These are phyloP conservation scores for Calephelis perditalis DNA, from an alignment of 2,888 invertebrate species.

Conservation along the genomic window DNA sequence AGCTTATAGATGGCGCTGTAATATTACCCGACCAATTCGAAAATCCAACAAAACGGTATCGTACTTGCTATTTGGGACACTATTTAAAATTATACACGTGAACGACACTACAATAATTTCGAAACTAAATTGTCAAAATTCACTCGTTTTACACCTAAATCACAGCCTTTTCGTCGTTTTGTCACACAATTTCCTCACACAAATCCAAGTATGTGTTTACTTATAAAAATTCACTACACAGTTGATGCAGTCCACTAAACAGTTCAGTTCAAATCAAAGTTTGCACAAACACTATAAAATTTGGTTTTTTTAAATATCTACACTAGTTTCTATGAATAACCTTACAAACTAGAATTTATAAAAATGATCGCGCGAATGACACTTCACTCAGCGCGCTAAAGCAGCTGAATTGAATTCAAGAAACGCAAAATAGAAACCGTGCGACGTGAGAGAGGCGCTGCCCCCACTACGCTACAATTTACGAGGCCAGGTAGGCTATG, in stretches of 20 bases:
- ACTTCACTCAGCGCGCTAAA: conserved; percentile 60
- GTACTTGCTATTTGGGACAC: conserved; percentile 32
- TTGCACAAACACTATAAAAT: conserved; percentile 47
- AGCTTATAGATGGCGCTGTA: conserved; percentile 57
- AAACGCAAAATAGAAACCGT: conserved; percentile 77
- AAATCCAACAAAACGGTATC: conserved; percentile 40
- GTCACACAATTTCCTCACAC: conserved; percentile 41
- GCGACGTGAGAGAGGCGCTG: conserved; percentile 64
- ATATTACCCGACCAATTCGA: conserved; percentile 39
- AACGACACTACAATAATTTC: conserved; percentile 52
- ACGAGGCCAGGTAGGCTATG: conserved; percentile 70
- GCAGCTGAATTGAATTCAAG: conserved; percentile 68
- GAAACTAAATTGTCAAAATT: conserved; percentile 55
- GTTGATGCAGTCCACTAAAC: conserved; percentile 48
- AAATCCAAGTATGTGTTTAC: conserved; percentile 47
- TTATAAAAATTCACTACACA: conserved; percentile 54
- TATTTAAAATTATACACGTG: conserved; percentile 42
- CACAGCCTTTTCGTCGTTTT: conserved; percentile 49
- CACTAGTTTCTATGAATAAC: conserved; percentile 52
- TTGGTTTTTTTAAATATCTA: conserved; percentile 44
- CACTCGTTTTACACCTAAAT: conserved; percentile 42
- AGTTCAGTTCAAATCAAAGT: conserved; percentile 39
- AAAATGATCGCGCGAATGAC: conserved; percentile 58
- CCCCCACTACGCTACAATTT: conserved; percentile 62
- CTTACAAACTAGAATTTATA: conserved; percentile 42